Conservation (phyloP, 2,113 vertebrate genomes). For the Gambusia affinis region DNA sequence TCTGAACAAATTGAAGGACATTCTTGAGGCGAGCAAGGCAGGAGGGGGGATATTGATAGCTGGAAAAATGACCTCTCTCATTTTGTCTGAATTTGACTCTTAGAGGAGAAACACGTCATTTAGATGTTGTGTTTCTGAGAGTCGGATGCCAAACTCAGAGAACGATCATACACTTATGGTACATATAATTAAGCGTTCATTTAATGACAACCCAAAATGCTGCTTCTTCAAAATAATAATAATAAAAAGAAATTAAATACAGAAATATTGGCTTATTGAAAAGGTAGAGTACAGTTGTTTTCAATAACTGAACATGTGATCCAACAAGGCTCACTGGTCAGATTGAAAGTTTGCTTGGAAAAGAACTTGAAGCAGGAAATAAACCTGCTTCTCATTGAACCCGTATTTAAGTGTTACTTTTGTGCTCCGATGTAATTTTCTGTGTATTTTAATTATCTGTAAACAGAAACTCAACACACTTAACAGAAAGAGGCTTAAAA, state of each 20-base stretch:
- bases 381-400: too few relatives aligned
- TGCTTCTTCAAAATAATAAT: neutral
- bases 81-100: constrained; percentile 36
- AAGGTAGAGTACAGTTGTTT: neutral
- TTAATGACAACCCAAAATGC: neutral
- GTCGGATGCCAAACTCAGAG: constrained; percentile 25
- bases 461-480: too few relatives aligned
- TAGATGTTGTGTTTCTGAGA: constrained; percentile 45
- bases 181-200: too few relatives aligned
- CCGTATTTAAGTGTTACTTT: too few relatives aligned
- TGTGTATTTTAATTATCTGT: too few relatives aligned
- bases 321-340: neutral
- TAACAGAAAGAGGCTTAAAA: too few relatives aligned
- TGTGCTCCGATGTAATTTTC: too few relatives aligned
- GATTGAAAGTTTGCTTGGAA: too few relatives aligned
- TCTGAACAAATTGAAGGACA: constrained; percentile 57
- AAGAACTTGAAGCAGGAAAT: neutral
- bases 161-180: neutral
- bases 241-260: neutral
- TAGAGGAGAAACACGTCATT: constrained; percentile 29
- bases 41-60: constrained; percentile 25
- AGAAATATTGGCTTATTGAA: neutral
- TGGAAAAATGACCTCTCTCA: constrained; percentile 29
- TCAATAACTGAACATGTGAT: too few relatives aligned
- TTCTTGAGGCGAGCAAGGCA: constrained; percentile 18